Evolutionary conservation across 2,113 vertebrate genomes (phyloP), one percentile per base, ranked within the genome.

Genomic region (Amazona vittata): DNA sequence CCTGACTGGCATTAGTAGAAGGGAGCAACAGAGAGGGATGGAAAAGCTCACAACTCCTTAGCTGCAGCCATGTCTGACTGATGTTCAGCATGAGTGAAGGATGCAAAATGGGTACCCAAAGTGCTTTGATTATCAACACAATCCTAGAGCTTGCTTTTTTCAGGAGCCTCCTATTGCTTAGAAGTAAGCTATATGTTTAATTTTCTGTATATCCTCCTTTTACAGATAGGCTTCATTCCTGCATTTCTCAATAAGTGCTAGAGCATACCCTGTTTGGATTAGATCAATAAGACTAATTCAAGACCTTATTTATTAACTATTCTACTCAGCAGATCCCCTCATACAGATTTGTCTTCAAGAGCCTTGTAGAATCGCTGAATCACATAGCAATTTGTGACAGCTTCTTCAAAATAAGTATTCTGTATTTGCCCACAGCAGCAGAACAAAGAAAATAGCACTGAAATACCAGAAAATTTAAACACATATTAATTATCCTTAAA

Each of bases 341-440:
- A 46, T 60, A 57, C 33, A 91, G 89, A 93, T 89, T 86, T 96
- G 55, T 88, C 90, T 93, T 41, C 71, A 65, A 76, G 43, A 87
- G 47, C 69, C 59, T 71, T 69, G 62, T 86, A 89, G 74, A 90
- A 79, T 90, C 80, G 47, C 68, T 21, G 7, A 78, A 90, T 94
- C 39, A 55, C 2, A 0, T 73, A 84, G 77, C 4, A 3, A 87
- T 84, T 79, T 65, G 43, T 81, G 88, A 86, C 35, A 85, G 28
- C 46, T 91, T 92, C 74, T 95, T 94, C 70, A 89, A 76, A 92
- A 85, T 73, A 80, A 87, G 63, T 83, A 41, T 91, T 93, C 64
- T 85, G 6, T 70, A 67, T 88, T 94, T 93, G 77, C 80, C 60
- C 62, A 82, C 57, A 37, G 74, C 69, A 76, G 49, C 31, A 82